These are phyloP conservation scores for Oncopeltus fasciatus DNA, from an alignment of 1,140 invertebrate genomes.

Conservation along the genomic window DNA sequence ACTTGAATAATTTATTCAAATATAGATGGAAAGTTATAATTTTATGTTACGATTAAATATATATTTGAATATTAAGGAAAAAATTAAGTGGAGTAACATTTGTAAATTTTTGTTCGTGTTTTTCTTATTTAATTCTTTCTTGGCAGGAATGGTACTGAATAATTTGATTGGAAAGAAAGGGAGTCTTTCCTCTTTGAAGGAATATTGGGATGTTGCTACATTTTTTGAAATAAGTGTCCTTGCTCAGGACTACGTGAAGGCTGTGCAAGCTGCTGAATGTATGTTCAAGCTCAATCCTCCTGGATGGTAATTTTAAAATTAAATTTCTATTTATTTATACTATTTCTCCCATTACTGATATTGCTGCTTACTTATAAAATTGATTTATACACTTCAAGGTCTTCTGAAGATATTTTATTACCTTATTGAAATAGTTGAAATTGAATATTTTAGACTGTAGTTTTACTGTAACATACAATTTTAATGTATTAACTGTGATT, in stretches of 20 bases:
- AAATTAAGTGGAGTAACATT: no score
- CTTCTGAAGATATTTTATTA: no score
- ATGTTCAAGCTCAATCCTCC: conserved; percentile 99
- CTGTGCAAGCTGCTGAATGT: conserved; percentile 92
- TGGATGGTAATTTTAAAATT: conserved; percentile 61
- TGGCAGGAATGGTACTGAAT: conserved; percentile 77
- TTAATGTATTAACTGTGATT: no score
- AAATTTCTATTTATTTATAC: no score
- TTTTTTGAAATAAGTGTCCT: conserved; percentile 98
- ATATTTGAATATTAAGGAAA: not conserved
- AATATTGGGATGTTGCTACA: conserved; percentile 99
- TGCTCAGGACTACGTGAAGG: conserved; percentile 92
- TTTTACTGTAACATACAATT: no score
- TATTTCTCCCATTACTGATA: no score
- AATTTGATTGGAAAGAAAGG: conserved; percentile 97
- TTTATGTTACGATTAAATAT: not conserved
- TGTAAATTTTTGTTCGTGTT: not conserved
- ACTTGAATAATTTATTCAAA: no score
- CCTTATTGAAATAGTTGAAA: no score
- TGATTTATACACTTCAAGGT: no score
- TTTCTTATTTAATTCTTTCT: not conserved
- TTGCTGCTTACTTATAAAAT: no score
- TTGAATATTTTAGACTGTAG: no score
- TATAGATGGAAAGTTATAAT: no score
- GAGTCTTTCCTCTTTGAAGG: conserved; percentile 75